These are phyloP conservation scores for Polymixis lichenea DNA, from an alignment of 2,888 invertebrate species.

Conservation along the genomic window DNA sequence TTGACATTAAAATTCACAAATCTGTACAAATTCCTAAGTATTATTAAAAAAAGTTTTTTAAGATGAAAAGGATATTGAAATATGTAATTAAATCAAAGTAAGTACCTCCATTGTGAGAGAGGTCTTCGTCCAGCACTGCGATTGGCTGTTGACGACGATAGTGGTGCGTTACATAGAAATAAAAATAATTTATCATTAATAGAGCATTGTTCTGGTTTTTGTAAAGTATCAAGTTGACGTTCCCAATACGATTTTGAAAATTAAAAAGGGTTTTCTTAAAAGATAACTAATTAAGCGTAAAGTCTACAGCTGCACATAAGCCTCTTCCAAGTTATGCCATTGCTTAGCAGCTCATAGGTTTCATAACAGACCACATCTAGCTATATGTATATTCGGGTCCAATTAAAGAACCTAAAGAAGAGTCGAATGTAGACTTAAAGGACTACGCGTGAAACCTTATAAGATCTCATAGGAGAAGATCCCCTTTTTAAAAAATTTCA, in stretches of 20 bases:
- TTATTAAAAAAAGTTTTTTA: background rate
- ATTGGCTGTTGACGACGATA: slow-evolving; percentile 45
- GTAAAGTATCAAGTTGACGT: background rate
- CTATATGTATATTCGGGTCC: background rate
- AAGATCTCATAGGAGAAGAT: no score
- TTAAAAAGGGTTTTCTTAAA: background rate
- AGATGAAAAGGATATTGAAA: background rate
- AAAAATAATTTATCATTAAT: slow-evolving; percentile 46
- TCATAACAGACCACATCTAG: background rate
- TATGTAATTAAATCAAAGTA: slow-evolving; percentile 42
- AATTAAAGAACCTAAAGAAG: background rate
- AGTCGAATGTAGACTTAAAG: background rate
- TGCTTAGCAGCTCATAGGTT: background rate
- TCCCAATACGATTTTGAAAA: background rate
- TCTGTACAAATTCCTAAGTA: background rate
- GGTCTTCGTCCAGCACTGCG: slow-evolving; percentile 51
- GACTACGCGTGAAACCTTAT: background rate
- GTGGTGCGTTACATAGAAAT: slow-evolving; percentile 59
- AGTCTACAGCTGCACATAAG: no score
- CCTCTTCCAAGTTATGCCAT: background rate
- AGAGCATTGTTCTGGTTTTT: slow-evolving; percentile 5
- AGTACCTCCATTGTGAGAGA: slow-evolving; percentile 58
- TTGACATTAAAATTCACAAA: background rate
- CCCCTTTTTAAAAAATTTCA: no score
- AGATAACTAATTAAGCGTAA: background rate